Conservation (phyloP, 2,113 vertebrate genomes). For the Hippocampus comes region DNA sequence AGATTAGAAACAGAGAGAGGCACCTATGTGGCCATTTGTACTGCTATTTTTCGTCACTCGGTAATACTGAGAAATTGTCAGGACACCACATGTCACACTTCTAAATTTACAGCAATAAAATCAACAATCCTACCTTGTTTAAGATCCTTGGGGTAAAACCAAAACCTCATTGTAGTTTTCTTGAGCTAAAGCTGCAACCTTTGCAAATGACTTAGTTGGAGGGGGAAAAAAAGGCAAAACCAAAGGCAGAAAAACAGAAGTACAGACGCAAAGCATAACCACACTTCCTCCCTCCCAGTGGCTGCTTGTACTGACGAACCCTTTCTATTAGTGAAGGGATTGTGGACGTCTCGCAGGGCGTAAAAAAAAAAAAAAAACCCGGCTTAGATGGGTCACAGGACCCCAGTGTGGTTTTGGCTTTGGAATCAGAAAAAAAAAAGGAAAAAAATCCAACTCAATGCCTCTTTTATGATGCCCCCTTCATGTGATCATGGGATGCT, state of each 20-base stretch:
- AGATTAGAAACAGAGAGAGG: background rate
- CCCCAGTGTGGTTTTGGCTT: constrained; percentile 36
- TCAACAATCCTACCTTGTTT: constrained; percentile 46
- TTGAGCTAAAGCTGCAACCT: background rate
- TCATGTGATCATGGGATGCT: constrained; percentile 55
- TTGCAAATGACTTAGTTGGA: background rate
- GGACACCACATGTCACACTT: background rate
- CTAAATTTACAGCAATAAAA: background rate
- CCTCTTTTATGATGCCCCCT: constrained; percentile 40
- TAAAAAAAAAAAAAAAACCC: constrained; percentile 1
- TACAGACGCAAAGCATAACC: background rate
- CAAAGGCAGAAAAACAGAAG: background rate
- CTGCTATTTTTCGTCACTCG: background rate
- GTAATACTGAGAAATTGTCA: too few relatives aligned
- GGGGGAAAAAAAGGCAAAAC: background rate
- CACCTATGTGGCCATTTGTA: background rate
- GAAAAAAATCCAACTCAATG: constrained; percentile 43
- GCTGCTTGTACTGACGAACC: background rate
- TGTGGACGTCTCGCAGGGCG: constrained; percentile 24
- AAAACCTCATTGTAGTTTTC: constrained; percentile 45
- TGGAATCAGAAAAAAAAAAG: constrained; percentile 17
- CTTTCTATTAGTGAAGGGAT: constrained; percentile 6
- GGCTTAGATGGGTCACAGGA: constrained; percentile 59
- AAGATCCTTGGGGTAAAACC: constrained; percentile 40
- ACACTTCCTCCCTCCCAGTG: background rate